Percentiles rank a stretch among this genome's conserved stretches.
phyloP scores from a whole-genome alignment of 30 jellyfish, hydroid and myxozoan genomes.

The Turritopsis rubra region DNA sequence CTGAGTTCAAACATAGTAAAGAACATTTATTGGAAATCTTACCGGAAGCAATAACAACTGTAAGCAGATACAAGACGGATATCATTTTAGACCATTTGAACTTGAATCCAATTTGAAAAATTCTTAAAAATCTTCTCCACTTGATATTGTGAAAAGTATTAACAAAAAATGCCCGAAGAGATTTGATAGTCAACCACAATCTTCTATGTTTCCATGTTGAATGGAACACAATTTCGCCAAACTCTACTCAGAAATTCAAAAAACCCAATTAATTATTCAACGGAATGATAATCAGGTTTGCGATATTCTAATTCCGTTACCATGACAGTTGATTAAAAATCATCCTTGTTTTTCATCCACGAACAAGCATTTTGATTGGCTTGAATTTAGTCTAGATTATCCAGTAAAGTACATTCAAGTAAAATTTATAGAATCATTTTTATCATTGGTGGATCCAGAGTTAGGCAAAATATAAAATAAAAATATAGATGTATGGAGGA shows the following conservation, averaged over 20 bases:
- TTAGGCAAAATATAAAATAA: no score
- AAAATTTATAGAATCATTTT: no score
- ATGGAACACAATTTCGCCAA: background rate
- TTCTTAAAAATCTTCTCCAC: background rate
- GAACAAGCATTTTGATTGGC: no score
- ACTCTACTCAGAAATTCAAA: background rate
- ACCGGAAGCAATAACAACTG: background rate
- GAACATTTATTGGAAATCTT: background rate
- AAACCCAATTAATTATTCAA: background rate
- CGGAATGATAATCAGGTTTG: background rate
- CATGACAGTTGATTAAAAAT: background rate
- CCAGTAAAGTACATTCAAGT: no score
- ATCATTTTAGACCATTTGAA: background rate
- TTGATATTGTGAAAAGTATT: background rate
- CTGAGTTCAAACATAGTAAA: background rate
- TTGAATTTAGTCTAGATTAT: no score
- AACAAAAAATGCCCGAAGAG: background rate
- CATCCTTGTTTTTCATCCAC: background rate
- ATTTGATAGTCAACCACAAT: background rate
- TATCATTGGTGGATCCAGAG: no score
- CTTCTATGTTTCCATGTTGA: background rate
- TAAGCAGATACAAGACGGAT: background rate
- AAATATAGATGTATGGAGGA: no score
- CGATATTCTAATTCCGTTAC: background rate
- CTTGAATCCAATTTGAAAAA: background rate